Evolutionary conservation across 35 echinoderm and acorn worm genomes (phyloP).

Genomic region (Anneissia japonica): DNA sequence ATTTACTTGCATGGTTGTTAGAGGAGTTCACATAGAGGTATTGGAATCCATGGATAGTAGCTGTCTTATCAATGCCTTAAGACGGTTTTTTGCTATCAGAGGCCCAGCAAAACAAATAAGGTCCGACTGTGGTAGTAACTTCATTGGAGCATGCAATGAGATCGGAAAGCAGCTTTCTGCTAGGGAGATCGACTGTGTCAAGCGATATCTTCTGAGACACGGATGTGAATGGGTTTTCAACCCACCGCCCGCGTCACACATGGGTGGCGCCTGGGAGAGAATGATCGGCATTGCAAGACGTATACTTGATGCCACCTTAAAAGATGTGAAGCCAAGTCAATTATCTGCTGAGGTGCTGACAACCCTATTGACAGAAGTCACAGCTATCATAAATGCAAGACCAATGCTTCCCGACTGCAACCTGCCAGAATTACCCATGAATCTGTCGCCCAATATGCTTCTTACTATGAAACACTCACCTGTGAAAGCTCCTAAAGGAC

Average conservation of each 20-base stretch:
- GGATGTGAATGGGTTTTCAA: slow-evolving; percentile 36
- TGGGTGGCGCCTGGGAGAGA: slow-evolving; percentile 44
- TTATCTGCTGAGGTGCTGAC: slow-evolving; percentile 40
- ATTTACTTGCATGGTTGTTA: slow-evolving; percentile 43
- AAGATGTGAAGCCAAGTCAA: slow-evolving; percentile 54
- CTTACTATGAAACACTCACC: slow-evolving; percentile 51
- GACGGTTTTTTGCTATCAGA: slow-evolving; percentile 41
- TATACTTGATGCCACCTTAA: slow-evolving; percentile 33
- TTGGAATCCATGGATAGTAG: slow-evolving; percentile 50
- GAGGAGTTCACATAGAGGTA: slow-evolving; percentile 59
- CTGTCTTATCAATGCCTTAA: slow-evolving; percentile 52
- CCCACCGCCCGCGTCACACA: slow-evolving; percentile 33
- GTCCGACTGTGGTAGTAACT: slow-evolving; percentile 50
- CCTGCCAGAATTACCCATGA: slow-evolving; percentile 34
- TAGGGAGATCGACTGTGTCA: slow-evolving; percentile 19
- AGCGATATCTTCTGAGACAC: slow-evolving; percentile 22
- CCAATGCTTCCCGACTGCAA: slow-evolving; percentile 26
- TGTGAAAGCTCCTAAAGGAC: slow-evolving; percentile 26
- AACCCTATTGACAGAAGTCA: slow-evolving; percentile 45
- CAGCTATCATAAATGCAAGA: slow-evolving; percentile 36
- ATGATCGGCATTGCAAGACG: slow-evolving; percentile 40
- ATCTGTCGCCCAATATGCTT: slow-evolving; percentile 44
- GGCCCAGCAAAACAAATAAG: slow-evolving; percentile 30
- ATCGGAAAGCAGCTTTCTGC: slow-evolving; percentile 14
- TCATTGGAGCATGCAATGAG: slow-evolving; percentile 48